Evolutionary conservation across 2,113 vertebrate genomes (phyloP).

Genomic region (Gallinago media): DNA sequence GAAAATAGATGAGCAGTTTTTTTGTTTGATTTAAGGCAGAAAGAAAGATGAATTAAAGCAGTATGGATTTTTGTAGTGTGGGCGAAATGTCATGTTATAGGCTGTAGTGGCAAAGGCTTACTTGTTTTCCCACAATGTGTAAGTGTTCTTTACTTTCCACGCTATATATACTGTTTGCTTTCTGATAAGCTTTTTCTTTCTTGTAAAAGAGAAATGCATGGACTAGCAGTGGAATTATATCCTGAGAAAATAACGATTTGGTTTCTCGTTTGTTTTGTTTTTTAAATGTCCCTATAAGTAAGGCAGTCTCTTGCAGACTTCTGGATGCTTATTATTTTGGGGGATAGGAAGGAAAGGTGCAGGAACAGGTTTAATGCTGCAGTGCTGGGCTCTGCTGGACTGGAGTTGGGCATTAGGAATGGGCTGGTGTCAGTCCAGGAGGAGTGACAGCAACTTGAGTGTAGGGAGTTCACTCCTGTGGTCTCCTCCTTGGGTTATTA

Average conservation of each 20-base stretch:
- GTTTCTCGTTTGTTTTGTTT: background rate
- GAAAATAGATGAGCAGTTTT: background rate
- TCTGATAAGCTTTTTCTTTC: background rate
- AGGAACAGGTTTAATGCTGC: background rate
- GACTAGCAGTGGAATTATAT: background rate
- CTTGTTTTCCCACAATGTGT: background rate
- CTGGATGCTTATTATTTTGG: background rate
- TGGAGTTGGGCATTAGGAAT: background rate
- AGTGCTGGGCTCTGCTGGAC: background rate
- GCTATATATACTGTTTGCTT: background rate
- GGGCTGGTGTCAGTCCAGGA: background rate
- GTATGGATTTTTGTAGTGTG: background rate
- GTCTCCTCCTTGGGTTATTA: background rate
- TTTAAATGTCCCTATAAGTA: background rate
- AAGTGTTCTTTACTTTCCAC: background rate
- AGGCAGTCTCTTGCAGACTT: background rate
- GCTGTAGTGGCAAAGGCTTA: background rate
- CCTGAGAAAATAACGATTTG: background rate
- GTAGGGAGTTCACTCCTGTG: background rate
- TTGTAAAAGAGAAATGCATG: background rate
- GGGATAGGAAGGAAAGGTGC: background rate
- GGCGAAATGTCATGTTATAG: background rate
- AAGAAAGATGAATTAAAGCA: background rate
- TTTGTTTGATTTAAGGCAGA: background rate
- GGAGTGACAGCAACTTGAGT: background rate